phyloP scores from a whole-genome alignment of 2,888 invertebrate species.

The Rutpela maculata region DNA sequence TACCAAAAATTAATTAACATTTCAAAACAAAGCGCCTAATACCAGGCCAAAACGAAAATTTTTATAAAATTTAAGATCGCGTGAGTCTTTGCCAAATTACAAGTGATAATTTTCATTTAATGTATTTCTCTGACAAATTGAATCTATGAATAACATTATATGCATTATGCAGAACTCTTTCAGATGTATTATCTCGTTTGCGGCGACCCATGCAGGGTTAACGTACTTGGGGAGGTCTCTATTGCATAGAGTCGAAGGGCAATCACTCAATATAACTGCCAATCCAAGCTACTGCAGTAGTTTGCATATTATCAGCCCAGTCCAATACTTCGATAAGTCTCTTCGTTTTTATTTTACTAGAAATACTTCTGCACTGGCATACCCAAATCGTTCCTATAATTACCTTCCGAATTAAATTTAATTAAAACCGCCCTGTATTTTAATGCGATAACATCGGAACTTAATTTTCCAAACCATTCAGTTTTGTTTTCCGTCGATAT shows the following conservation, averaged over 20 bases:
- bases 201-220: too few species aligned
- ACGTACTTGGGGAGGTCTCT: too few species aligned
- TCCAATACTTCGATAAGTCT: background rate
- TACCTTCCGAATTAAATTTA: conserved; percentile 11
- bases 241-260: background rate
- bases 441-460: conserved; percentile 19
- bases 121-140: too few species aligned
- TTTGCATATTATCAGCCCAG: background rate
- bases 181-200: too few species aligned
- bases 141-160: too few species aligned
- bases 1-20: too few species aligned
- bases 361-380: background rate
- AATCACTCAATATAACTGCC: background rate
- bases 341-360: background rate
- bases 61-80: too few species aligned
- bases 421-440: conserved; percentile 19
- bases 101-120: too few species aligned
- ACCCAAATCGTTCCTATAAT: background rate
- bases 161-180: too few species aligned
- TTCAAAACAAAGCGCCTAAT: too few species aligned
- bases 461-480: conserved; percentile 35
- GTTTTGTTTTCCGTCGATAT: conserved; percentile 35
- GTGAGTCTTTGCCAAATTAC: too few species aligned
- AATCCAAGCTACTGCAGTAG: background rate
- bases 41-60: too few species aligned